Evolutionary conservation across 1,140 invertebrate species (phyloP), one percentile per base, ranked within the genome.

Genomic region (Mylabris phalerata): DNA sequence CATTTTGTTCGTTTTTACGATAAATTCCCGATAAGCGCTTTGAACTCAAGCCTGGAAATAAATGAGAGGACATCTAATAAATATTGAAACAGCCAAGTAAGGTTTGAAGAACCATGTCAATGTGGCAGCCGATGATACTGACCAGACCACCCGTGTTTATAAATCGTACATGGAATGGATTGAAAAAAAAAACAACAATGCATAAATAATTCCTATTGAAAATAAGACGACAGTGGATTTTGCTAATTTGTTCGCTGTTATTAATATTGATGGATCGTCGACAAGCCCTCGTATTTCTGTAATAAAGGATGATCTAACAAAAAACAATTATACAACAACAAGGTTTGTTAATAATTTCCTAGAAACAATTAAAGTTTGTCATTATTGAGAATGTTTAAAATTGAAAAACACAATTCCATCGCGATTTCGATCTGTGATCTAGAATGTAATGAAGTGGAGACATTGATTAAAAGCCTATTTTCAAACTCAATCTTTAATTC

Each of bases 401-500:
- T 32, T 7, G 4, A 32, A 32, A 32, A 32, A 32, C 32, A 32
- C 32, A 5, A 32, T 32, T 32, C 32, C 1, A 32, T 7, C 7
- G 19, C 19, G 32, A 32, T 32, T 62, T 67, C 67, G 19, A 70
- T 69, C 68, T 48, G 58, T 51, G 44, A 71, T 68, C 67, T 65
- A 51, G 64, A 62, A 62, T 58, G 65, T 70, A 71, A 72, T 72
- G 67, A 72, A 72, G 67, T 69, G 50, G 56, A 64, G 71, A 71
- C 71, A 68, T 72, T 72, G 71, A 72, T 71, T 71, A 71, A 72
- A 62, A 69, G 67, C 63, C 61, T 67, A 58, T 67, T 69, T 71
- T 66, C 32, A 61, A 67, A 65, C 67, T 67, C 60, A 70, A 69
- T 72, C 67, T 70, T 72, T 72, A 72, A 72, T 72, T 71, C 69